Evolutionary conservation across 2,113 vertebrate genomes (phyloP), one percentile per base, ranked within the genome.

Genomic region (Tympanuchus pallidicinctus): DNA sequence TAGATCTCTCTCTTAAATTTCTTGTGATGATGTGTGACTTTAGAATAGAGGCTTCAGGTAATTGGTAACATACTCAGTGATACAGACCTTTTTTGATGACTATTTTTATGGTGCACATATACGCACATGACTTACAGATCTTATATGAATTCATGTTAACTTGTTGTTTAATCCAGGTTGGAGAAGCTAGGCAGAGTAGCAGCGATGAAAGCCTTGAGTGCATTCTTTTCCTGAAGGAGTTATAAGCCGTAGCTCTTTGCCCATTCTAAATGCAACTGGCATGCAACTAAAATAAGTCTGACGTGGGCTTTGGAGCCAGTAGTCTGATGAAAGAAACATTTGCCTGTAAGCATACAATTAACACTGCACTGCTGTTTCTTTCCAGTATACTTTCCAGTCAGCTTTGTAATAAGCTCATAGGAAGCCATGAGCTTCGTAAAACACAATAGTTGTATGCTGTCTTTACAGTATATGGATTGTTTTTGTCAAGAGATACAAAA

Each of bases 11-110:
- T 75, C 52, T 79, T 79, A 72, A 69, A 18, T 73, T 91, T 59
- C 22, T 57, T 85, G 22, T 0, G 0, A 2, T 71, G 16, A 3
- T 77, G 14, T 38, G 11, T 64, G 19, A 84, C 57, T 60, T 42
- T 20, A 6, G 11, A 67, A 59, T 16, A 64, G 36, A 59, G 12
- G 3, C 54, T 88, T 78, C 63, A 30, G 63, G 69, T 60, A 70
- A 17, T 64, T 74, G 45, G 6, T 91, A 69, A 19, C 38, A 32
- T 34, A 45, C 48, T 71, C 38, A 66, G 11, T 32, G 13, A 67
- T 50, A 54, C 16, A 76, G 56, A 19, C 17, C 38, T 34, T 59
- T 56, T 73, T 77, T 19, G 6, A 19, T 73, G 76, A 76, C 14
- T 48, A 6, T 18, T 92, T 76, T 87, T 85, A 30, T 57, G n/a